Conservation (phyloP, 2,113 vertebrate species). For the Bambusicola thoracicus region DNA sequence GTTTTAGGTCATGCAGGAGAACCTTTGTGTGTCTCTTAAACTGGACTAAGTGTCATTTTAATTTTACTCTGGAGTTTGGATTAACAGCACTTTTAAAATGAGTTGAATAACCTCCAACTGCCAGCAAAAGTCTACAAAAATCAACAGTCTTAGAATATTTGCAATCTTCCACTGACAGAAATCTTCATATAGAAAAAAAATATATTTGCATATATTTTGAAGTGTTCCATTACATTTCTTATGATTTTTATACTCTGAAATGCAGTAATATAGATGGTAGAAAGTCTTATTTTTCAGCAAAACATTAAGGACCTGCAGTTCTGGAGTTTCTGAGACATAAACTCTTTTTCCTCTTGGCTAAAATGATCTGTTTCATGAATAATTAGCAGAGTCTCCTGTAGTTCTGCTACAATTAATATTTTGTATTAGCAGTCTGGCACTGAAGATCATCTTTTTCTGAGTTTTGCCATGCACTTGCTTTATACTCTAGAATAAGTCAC, state of each 20-base stretch:
- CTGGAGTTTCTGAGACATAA: background rate
- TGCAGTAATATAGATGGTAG: background rate
- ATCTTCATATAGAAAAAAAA: background rate
- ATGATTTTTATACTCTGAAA: background rate
- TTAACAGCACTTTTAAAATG: background rate
- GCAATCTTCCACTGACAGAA: background rate
- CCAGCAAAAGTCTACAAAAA: background rate
- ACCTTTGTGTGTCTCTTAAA: background rate
- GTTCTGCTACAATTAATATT: constrained; percentile 15
- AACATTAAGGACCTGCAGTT: background rate
- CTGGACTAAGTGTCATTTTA: background rate
- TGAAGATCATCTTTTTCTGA: constrained; percentile 21
- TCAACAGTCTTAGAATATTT: background rate
- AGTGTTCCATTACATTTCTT: background rate
- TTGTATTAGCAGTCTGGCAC: background rate
- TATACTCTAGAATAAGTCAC: background rate
- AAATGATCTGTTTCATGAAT: background rate
- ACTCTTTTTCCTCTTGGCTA: background rate
- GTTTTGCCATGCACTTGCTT: constrained; percentile 4
- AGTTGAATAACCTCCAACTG: background rate
- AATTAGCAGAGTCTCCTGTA: background rate
- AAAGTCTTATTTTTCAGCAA: background rate
- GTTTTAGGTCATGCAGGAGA: background rate
- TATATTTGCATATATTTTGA: background rate
- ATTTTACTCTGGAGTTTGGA: background rate